Base-by-base conservation (phyloP, 2,888 invertebrate genomes). In the Cacoxenus indagator region DNA sequence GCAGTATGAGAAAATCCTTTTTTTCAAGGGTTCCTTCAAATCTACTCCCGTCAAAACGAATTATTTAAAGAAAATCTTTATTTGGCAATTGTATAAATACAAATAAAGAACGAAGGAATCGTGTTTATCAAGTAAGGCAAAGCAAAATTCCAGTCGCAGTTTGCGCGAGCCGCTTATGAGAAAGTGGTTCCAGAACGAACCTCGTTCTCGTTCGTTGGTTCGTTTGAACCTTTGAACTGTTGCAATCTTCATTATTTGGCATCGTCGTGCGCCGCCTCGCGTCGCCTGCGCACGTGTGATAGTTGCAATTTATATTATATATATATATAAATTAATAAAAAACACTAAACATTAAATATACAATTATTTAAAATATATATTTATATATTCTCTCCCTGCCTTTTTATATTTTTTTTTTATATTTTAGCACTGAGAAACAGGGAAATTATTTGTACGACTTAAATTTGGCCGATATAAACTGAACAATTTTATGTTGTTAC, bases 61-160 rank as follows among this genome's bases (percentile, higher is more conserved):
- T n/a, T n/a, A n/a, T 22, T 54, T 54, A 29, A 45, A 43, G 14
- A n/a, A 43, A 4, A 45, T 4, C 22, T 45, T 62, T 62, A 22
- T 24, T 11, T 55, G 55, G 14, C 24, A 55, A 19, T 51, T 51
- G 22, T 51, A 19, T 51, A 51, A 9, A 22, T 9, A 51, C 1
- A 22, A 51, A 51, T 9, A 17, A 51, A 51, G 9, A 51, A 51
- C 19, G 9, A 51, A 17, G 17, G 6, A 51, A n/a, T n/a, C n/a
- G n/a, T 37, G 37, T 37, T 11, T 37, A 37, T 37, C 37, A 37
- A 37, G 37, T 37, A 37, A 37, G 37, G 14, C 37, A 37, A 37
- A 37, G 37, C 43, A 72, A 74, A 73, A 82, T 82, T 81, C 81
- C 80, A 82, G 79, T 77, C 80, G 82, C 82, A 82, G 82, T n/a